Base-by-base conservation (phyloP, 2,113 vertebrate genomes). In the Eolophus roseicapilla region DNA sequence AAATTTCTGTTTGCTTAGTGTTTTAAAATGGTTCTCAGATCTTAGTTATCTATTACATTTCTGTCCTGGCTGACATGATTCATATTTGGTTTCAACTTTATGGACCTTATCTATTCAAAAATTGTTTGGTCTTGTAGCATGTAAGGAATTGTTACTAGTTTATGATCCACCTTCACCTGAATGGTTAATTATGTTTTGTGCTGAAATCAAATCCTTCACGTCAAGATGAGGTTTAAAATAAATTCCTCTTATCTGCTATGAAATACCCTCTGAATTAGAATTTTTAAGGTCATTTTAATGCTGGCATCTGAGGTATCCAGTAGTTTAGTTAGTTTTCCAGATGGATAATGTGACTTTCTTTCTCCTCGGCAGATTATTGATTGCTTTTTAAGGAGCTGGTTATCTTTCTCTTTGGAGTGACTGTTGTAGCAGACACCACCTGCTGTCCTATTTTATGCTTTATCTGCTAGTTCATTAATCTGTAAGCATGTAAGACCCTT, bases 251-350 rank as follows among this genome's bases (percentile, higher is more conserved):
- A 9, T 35, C 33, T 89, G 46, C 55, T 65, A 35, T 75, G 53
- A 81, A 77, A 70, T 89, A 63, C 28, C 5, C 27, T 91, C 23
- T 77, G 63, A 94, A 74, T 89, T 50, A 89, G 50, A 89, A 87
- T 87, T 91, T 95, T 91, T 74, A 79, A 79, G 71, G 76, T 92
- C 14, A 8, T 75, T 87, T 78, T 93, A 82, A 50, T 84, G 28
- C 47, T 82, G 60, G 28, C 46, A 82, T 60, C n/a, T 46, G 50
- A 86, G 43, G 17, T 73, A 41, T 91, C 19, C 37, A 75, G 31
- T 67, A 92, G 37, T 52, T 91, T 44, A 80, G 35, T 50, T 86
- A 69, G n/a, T 57, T 49, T 81, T 81, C 41, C 59, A 74, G 53
- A 44, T 70, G 46, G 52, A 63, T 95, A 63, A 86, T 50, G 29